Base-by-base conservation (phyloP, 2,113 vertebrate genomes). In the Arothron firmamentum region DNA sequence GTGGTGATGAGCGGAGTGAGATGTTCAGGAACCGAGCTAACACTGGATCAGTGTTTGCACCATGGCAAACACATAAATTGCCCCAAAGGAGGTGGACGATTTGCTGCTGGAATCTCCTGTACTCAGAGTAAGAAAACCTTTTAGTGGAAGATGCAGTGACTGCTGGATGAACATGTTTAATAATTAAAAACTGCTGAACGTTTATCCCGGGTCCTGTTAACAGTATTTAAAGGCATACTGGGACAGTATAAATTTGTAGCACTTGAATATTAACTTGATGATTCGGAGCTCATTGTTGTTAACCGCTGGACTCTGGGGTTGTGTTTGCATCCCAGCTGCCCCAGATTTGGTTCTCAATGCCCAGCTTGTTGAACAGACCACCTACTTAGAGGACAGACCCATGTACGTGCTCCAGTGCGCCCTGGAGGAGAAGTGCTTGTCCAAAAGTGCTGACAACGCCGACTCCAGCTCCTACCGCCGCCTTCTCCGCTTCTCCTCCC, bases 321-420 rank as follows among this genome's bases (percentile, higher is more conserved):
- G 11, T 64, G 3, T 48, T 8, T 16, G 38, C n/a, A 21, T 54
- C 8, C 0, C 87, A 99, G 97, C 92, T 1, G 97, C 95, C 19
- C 92, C 97, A 0, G 97, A 99, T 88, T 90, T 99, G 82, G 94
- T 98, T 12, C 91, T 98, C 41, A 96, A 92, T 0, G 90, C 96
- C 0, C 91, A 92, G 73, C 83, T 91, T 8, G 96, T 98, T 60
- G 92, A 98, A 82, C 91, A 95, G 79, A 97, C 91, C 0, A 91
- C 94, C 0, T 99, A 98, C 88, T 90, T 99, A 74, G 97, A 99
- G 82, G 95, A 98, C 90, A 86, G 97, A 25, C 97, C 97, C 5
- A 92, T 99, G 94, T 87, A 93, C 47, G 84, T 92, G 65, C 90
- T 99, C 58, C 92, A 94, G 84, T 99, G 97, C 0, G 96, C 97